phyloP scores from a whole-genome alignment of 2,797 vertebrate species.

The Melanotaenia maccullochi region DNA sequence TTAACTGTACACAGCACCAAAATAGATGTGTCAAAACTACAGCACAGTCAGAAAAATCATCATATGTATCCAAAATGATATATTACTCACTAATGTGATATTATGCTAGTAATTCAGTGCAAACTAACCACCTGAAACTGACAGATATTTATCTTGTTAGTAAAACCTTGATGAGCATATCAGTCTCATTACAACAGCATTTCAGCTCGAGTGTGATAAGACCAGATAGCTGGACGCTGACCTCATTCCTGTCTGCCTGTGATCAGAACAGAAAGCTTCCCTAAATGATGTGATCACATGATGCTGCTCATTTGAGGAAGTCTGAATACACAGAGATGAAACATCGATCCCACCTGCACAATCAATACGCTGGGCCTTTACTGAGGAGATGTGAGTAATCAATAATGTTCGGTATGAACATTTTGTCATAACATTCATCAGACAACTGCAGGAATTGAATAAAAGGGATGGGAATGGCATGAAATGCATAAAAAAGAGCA shows the following conservation, averaged over 20 bases:
- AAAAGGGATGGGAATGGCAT: slow-evolving; percentile 33
- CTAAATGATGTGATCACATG: slow-evolving; percentile 72
- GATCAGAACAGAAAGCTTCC: slow-evolving; percentile 60
- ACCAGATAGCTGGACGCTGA: slow-evolving; percentile 48
- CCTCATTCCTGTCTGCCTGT: slow-evolving; percentile 45
- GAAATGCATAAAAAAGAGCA: slow-evolving; percentile 18
- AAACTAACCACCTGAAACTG: slow-evolving; percentile 13
- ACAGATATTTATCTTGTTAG: slow-evolving; percentile 16
- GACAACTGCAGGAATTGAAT: slow-evolving; percentile 62
- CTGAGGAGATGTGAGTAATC: slow-evolving; percentile 68
- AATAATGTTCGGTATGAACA: slow-evolving; percentile 71
- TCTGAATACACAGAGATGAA: slow-evolving; percentile 77
- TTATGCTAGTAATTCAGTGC: slow-evolving; percentile 4
- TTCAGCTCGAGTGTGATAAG: slow-evolving; percentile 46
- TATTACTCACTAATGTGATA: background rate
- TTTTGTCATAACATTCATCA: slow-evolving; percentile 77
- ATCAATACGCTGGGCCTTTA: slow-evolving; percentile 68
- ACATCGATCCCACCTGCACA: slow-evolving; percentile 75
- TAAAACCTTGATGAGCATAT: slow-evolving; percentile 41
- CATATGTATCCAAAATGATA: background rate
- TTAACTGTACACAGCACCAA: background rate
- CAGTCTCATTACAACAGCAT: slow-evolving; percentile 31
- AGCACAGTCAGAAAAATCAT: background rate
- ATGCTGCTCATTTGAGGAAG: slow-evolving; percentile 71
- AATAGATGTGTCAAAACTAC: slow-evolving; percentile 4